A percentile compares a stretch with the other conserved stretches of the same genome.
Evolutionary conservation across 2,113 vertebrate genomes (phyloP).

Genomic region (Axis porcinus): DNA sequence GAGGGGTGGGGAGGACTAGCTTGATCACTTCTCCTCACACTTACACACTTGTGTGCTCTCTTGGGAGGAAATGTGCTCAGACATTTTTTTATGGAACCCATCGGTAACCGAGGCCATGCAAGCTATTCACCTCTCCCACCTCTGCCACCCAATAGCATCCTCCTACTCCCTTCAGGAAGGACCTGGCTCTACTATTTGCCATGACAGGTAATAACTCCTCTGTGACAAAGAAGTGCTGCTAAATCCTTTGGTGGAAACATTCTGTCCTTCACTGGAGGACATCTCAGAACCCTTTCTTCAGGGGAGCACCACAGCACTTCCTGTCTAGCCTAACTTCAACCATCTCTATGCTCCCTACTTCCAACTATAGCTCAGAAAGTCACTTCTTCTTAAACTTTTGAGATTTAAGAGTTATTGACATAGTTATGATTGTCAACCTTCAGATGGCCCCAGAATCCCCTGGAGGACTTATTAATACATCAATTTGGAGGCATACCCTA

Average conservation of each 20-base stretch:
- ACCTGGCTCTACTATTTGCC: not conserved
- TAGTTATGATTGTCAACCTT: not conserved
- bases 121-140: not conserved
- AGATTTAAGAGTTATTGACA: not conserved
- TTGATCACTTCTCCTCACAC: not conserved
- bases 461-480: not conserved
- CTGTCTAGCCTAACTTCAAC: not conserved
- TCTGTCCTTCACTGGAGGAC: not conserved
- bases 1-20: rapidly evolving
- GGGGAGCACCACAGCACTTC: not conserved
- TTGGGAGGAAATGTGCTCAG: not conserved
- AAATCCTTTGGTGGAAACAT: not conserved
- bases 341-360: not conserved
- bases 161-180: not conserved
- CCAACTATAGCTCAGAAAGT: not conserved
- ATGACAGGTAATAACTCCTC: not conserved
- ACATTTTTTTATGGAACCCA: not conserved
- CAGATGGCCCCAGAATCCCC: not conserved
- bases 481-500: not conserved
- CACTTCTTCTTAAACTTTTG: not conserved
- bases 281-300: not conserved
- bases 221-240: not conserved
- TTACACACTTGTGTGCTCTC: not conserved
- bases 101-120: rapidly evolving
- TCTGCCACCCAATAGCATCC: not conserved